These are phyloP conservation scores for Chondrosia reniformis DNA, from an alignment of 37 sponge, comb jelly and placozoan genomes.

Conservation along the genomic window DNA sequence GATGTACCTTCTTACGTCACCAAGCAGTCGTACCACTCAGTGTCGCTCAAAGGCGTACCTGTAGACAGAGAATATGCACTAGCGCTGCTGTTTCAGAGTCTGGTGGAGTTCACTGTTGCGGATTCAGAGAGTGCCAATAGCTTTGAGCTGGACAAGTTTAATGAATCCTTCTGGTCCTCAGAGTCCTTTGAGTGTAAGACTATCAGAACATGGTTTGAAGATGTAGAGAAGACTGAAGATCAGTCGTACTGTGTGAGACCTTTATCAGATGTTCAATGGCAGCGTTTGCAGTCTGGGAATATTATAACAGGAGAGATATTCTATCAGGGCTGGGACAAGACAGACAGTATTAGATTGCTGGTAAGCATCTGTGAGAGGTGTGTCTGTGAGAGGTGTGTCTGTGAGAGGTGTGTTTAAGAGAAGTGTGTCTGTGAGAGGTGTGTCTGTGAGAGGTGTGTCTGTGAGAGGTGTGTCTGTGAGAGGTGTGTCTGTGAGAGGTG, in stretches of 20 bases:
- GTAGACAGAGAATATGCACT: conserved; percentile 31
- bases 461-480: too few species aligned
- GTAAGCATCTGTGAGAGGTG: background rate
- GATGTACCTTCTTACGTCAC: background rate
- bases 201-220: background rate
- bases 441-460: background rate
- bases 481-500: too few species aligned
- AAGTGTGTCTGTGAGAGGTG: background rate
- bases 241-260: conserved; percentile 13
- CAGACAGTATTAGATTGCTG: background rate
- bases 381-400: too few species aligned
- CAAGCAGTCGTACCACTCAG: conserved; percentile 22
- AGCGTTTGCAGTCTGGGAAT: background rate
- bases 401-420: too few species aligned
- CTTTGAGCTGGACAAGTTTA: background rate
- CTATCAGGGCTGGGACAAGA: background rate
- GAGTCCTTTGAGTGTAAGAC: background rate
- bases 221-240: background rate
- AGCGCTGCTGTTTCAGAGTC: conserved; percentile 36
- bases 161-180: background rate
- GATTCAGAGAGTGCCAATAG: conserved; percentile 6
- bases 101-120: conserved; percentile 48
- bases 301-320: background rate
- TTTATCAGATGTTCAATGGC: background rate
- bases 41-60: conserved; percentile 20